Percentiles rank a stretch among this genome's conserved stretches.
phyloP scores from a whole-genome alignment of 2,113 vertebrate species.

The Aviceda subcristata region DNA sequence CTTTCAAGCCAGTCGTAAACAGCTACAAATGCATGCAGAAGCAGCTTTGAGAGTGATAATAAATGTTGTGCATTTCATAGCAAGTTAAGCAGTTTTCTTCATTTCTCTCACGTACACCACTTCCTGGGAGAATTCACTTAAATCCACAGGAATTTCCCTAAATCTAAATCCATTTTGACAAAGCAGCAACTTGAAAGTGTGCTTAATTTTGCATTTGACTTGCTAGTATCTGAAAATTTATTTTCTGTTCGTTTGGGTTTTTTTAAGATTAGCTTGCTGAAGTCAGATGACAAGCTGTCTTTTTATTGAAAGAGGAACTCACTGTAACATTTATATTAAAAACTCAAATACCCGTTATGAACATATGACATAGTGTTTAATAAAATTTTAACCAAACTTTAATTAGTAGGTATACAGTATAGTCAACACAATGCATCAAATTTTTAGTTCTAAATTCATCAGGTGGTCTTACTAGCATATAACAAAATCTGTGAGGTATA shows the following conservation, averaged over 20 bases:
- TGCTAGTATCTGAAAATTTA: neutral
- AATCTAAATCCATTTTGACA: neutral
- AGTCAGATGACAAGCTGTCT: neutral
- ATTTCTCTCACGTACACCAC: neutral
- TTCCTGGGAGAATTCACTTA: neutral
- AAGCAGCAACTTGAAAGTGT: neutral
- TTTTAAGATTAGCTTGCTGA: neutral
- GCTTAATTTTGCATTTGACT: neutral
- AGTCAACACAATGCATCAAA: neutral
- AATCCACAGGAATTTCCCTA: neutral
- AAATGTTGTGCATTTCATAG: neutral
- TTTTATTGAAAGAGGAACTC: neutral
- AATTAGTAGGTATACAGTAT: neutral
- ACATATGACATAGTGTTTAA: neutral
- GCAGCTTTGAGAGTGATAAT: neutral
- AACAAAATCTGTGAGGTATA: neutral
- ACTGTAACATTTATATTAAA: neutral
- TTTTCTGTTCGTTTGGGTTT: neutral
- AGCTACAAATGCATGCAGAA: neutral
- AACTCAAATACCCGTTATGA: neutral
- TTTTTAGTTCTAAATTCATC: neutral
- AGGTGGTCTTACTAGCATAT: neutral
- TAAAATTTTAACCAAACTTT: neutral
- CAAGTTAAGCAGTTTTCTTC: neutral
- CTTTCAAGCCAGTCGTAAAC: neutral